These are phyloP conservation scores for Polyergus mexicanus DNA, from an alignment of 1,140 invertebrate species.

Conservation along the genomic window DNA sequence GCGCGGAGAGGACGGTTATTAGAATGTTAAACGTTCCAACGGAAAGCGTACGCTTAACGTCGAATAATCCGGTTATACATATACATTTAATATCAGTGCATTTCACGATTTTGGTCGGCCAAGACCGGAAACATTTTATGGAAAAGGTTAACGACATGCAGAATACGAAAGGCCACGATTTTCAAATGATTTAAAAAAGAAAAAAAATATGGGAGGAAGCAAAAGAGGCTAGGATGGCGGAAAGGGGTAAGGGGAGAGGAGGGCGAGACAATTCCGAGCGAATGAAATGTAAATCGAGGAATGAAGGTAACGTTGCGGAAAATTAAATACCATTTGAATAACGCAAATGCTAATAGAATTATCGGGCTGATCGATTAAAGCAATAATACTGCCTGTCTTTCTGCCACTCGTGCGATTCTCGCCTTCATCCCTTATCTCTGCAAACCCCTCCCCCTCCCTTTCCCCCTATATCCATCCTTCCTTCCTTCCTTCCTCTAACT, in stretches of 20 bases:
- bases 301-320: conserved; percentile 84
- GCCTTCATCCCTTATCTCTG: conserved; percentile 18
- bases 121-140: conserved; percentile 64
- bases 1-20: conserved; percentile 42
- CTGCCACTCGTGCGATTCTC: conserved; percentile 49
- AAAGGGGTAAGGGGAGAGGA: background rate
- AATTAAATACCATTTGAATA: conserved; percentile 86
- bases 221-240: background rate
- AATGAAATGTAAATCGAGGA: conserved; percentile 85
- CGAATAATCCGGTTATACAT: conserved; percentile 55
- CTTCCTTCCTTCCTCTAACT: conserved; percentile 10
- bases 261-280: conserved; percentile 76
- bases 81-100: conserved; percentile 50
- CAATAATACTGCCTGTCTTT: conserved; percentile 77
- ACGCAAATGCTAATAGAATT: conserved; percentile 82
- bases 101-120: conserved; percentile 53
- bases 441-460: background rate
- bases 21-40: conserved; percentile 54
- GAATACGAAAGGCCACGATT: conserved; percentile 78
- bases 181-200: conserved; percentile 77
- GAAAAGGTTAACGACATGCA: conserved; percentile 84
- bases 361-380: conserved; percentile 82
- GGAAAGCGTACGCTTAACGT: conserved; percentile 42
- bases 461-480: background rate
- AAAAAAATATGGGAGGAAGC: conserved; percentile 47